Base-by-base conservation (phyloP, 1,140 invertebrate species). In the Lethocerus indicus region DNA sequence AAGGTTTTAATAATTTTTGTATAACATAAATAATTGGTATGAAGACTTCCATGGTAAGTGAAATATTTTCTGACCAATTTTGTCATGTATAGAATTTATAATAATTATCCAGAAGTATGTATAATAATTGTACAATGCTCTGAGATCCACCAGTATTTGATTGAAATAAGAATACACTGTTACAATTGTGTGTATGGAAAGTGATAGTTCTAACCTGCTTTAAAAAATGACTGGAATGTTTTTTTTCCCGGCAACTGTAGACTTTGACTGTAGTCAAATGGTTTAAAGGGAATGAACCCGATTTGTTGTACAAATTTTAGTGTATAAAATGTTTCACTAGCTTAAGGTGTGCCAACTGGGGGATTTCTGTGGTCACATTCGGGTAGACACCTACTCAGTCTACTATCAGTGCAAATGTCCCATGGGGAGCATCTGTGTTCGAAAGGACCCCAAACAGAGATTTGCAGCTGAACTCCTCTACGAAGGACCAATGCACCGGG, bases 361-460 rank as follows among this genome's bases (percentile, higher is more conserved):
- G 5, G 68, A 74, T 3, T 68, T 71, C 49, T 75, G 72, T 58
- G 72, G 71, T 12, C 50, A 63, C 36, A 60, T 69, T 16, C 57
- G 65, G 43, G 46, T 49, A 6, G 72, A 77, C 48, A 59, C 72
- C 2, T 73, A 70, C 45, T 71, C 75, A 14, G 67, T 72, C 18
- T 79, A 78, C 58, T 74, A 78, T 51, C 70, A 66, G 14, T 79
- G 76, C 52, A 63, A 70, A 14, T 81, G 77, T 51, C 76, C 77
- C 0, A 55, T 58, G 47, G 67, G 68, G 12, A 69, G 76, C 51
- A 64, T 76, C 29, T 79, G 77, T 51, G 67, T 71, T 41, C 71
- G 67, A 32, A 66, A 69, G 35, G 60, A 73, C 26, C 58, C 64
- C 26, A 57, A 61, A 13, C 49, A 59, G 18, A 56, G 60, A 16